phyloP scores from a whole-genome alignment of 1,140 invertebrate genomes.

The Drosophila oshimai region DNA sequence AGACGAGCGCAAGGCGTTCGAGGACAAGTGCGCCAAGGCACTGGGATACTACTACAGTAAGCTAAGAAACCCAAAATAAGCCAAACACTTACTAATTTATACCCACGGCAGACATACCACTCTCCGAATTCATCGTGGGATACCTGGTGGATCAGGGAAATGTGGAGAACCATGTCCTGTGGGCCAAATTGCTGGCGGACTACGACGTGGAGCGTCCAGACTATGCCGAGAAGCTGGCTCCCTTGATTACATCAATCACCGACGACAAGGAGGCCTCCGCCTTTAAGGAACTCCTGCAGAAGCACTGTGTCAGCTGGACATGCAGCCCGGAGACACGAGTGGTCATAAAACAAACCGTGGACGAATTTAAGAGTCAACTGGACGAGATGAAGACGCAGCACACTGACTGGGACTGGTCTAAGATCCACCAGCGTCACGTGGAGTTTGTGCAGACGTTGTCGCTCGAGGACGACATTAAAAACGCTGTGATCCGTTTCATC shows the following conservation, averaged over 20 bases:
- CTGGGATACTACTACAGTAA: slow-evolving; percentile 41
- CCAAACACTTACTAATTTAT: neutral
- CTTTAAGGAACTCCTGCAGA: neutral
- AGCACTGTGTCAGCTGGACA: slow-evolving; percentile 29
- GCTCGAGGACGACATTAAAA: neutral
- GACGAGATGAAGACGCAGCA: neutral
- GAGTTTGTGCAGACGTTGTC: neutral
- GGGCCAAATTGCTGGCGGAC: slow-evolving; percentile 44
- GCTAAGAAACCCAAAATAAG: neutral
- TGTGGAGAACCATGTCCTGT: slow-evolving; percentile 10
- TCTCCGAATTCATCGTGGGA: slow-evolving; percentile 35
- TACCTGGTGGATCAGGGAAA: slow-evolving; percentile 5
- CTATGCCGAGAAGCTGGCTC: slow-evolving; percentile 1
- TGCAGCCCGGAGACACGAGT: neutral
- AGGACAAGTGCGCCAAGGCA: slow-evolving; percentile 24
- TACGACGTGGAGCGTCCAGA: slow-evolving; percentile 46
- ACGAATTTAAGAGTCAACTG: neutral
- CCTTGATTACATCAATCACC: neutral
- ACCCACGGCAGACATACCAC: slow-evolving; percentile 15
- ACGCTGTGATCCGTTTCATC: slow-evolving; percentile 24
- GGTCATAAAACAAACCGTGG: neutral
- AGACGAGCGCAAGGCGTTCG: slow-evolving; percentile 15
- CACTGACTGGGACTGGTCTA: slow-evolving; percentile 11
- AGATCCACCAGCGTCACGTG: neutral
- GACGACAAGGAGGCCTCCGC: neutral